Evolutionary conservation across 53 echinoderm and acorn worm genomes (phyloP).

Genomic region (Pentamera pediparva): DNA sequence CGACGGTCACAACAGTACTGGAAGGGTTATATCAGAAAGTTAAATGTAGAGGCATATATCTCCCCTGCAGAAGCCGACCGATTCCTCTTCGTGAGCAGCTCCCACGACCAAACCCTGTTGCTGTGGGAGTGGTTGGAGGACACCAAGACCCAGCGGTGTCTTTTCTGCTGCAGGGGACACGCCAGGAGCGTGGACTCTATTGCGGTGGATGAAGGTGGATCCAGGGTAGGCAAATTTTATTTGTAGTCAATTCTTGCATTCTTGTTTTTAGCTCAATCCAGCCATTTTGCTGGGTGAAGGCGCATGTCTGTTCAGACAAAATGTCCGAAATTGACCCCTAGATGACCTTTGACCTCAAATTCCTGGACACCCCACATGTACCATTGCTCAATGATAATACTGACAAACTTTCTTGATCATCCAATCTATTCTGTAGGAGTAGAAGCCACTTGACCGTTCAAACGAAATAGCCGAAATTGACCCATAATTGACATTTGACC

Average conservation of each 20-base stretch:
- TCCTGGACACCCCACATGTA: no score
- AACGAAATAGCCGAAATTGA: no score
- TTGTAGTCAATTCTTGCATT: not conserved
- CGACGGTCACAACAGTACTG: no score
- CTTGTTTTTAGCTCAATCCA: not conserved
- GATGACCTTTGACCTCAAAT: no score
- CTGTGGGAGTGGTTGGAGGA: constrained; percentile 85
- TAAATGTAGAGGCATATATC: no score
- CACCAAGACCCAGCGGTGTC: constrained; percentile 38
- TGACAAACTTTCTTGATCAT: no score
- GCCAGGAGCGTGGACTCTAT: constrained; percentile 83
- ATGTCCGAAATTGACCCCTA: no score
- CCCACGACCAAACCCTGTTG: constrained; percentile 89
- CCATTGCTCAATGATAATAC: no score
- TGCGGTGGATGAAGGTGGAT: constrained; percentile 59
- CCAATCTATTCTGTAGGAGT: no score
- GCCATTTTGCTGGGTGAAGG: not conserved
- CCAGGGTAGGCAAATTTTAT: constrained; percentile 47
- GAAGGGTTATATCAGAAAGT: no score
- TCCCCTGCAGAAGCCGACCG: constrained; percentile 48
- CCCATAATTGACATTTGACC: no score
- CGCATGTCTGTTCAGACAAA: not conserved
- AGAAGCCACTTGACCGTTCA: no score
- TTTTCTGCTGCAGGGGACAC: constrained; percentile 81
- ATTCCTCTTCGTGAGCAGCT: constrained; percentile 66